These are phyloP conservation scores for Gymnopithys bicolor DNA, from an alignment of 2,797 vertebrate species.

Conservation along the genomic window DNA sequence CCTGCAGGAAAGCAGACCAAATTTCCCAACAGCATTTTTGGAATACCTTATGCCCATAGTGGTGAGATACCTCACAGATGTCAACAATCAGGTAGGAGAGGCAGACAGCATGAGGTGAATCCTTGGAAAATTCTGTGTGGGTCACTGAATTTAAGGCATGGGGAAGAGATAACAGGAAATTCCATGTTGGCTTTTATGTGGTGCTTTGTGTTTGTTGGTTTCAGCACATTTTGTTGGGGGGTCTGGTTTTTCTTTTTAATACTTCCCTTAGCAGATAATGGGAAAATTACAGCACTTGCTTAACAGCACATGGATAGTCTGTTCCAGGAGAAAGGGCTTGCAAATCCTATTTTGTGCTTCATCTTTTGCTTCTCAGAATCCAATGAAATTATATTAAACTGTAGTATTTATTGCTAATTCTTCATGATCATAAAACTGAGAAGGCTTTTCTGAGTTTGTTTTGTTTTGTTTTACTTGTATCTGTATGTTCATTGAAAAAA, in stretches of 20 bases:
- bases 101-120: not conserved
- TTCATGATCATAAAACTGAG: not conserved
- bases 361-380: not conserved
- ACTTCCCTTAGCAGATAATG: not conserved
- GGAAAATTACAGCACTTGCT: not conserved
- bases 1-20: slow-evolving; percentile 87
- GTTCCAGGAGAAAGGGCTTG: not conserved
- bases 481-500: not conserved
- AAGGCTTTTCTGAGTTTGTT: fast-evolving
- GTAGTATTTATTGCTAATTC: not conserved
- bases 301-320: not conserved
- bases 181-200: not conserved
- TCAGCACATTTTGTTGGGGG: not conserved
- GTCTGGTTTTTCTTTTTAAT: not conserved
- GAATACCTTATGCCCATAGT: slow-evolving; percentile 89
- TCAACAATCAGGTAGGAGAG: slow-evolving; percentile 87
- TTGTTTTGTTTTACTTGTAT: not conserved
- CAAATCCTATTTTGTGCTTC: not conserved
- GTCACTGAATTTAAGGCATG: not conserved
- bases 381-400: not conserved
- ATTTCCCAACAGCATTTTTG: slow-evolving; percentile 87
- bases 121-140: not conserved
- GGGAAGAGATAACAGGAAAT: not conserved
- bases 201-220: not conserved
- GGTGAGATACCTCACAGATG: slow-evolving; percentile 87